Evolutionary conservation across 1,140 invertebrate species (phyloP).

Genomic region (Eufriesea mexicana): DNA sequence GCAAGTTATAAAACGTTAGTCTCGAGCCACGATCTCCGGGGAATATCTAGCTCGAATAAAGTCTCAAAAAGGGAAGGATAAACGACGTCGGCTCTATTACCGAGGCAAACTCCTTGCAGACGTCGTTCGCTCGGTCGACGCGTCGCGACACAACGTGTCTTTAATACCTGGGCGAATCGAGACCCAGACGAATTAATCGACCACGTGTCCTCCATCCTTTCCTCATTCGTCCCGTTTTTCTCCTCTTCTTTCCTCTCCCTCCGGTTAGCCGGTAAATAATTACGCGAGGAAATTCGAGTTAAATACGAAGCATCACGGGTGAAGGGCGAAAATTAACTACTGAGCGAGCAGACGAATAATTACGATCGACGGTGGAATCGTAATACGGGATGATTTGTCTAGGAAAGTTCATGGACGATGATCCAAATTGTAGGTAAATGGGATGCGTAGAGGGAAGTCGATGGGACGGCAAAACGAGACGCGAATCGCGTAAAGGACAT

Average conservation of each 20-base stretch:
- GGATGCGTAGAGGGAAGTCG: not conserved
- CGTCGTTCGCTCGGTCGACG: not conserved
- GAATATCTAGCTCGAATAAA: constrained; percentile 63
- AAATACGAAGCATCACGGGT: too few relatives aligned
- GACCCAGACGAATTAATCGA: not conserved
- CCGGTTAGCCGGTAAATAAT: too few relatives aligned
- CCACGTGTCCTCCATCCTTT: not conserved
- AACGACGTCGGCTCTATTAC: constrained; percentile 59
- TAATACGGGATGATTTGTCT: not conserved
- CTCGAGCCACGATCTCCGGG: constrained; percentile 51
- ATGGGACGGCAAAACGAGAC: not conserved
- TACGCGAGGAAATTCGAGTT: too few relatives aligned
- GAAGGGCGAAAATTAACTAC: not conserved
- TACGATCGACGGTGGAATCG: not conserved
- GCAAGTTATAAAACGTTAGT: constrained; percentile 62
- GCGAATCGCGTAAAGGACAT: constrained; percentile 8
- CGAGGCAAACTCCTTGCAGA: constrained; percentile 26
- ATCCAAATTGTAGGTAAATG: not conserved
- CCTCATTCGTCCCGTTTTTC: too few relatives aligned
- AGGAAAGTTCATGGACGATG: not conserved
- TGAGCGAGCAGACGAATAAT: too few relatives aligned
- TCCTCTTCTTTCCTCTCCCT: too few relatives aligned
- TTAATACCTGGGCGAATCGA: not conserved
- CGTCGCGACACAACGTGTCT: not conserved
- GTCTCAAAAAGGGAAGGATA: constrained; percentile 53